phyloP scores from a whole-genome alignment of 2,888 invertebrate species.

The Melieria crassipennis region DNA sequence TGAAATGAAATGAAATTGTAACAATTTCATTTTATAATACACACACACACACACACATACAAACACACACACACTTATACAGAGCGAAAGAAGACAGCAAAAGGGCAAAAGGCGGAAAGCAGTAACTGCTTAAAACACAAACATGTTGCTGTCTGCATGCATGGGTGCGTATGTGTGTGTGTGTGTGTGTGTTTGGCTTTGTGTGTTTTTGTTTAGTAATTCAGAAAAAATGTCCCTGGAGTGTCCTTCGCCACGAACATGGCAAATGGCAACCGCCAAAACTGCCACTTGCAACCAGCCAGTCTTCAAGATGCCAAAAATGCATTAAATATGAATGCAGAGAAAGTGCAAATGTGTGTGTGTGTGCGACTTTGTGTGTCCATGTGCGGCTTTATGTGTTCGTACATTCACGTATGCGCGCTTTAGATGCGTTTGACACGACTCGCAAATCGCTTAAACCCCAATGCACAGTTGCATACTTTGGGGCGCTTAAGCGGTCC shows the following conservation, averaged over 20 bases:
- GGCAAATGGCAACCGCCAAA: neutral
- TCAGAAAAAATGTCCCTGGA: constrained; percentile 14
- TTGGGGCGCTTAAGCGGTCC: no score
- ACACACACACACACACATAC: neutral
- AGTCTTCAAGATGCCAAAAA: constrained; percentile 22
- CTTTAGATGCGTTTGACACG: constrained; percentile 9
- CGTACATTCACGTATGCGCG: constrained; percentile 5
- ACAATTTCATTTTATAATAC: constrained; percentile 37
- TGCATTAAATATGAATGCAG: constrained; percentile 58
- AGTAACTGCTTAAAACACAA: neutral
- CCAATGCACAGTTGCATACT: neutral
- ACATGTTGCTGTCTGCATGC: no score
- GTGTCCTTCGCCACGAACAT: constrained; percentile 16
- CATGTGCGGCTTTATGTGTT: constrained; percentile 13
- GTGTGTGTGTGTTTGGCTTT: neutral
- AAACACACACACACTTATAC: neutral
- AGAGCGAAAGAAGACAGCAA: neutral
- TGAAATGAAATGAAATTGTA: constrained; percentile 60
- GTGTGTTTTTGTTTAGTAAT: no score
- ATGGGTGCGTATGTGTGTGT: constrained; percentile 47
- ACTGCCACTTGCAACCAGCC: no score
- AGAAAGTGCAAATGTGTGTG: neutral
- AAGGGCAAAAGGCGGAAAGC: neutral
- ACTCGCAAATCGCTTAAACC: constrained; percentile 15
- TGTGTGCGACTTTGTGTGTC: constrained; percentile 19